Conservation (phyloP, 1,140 invertebrate species). For the Penaeus vannamei region DNA sequence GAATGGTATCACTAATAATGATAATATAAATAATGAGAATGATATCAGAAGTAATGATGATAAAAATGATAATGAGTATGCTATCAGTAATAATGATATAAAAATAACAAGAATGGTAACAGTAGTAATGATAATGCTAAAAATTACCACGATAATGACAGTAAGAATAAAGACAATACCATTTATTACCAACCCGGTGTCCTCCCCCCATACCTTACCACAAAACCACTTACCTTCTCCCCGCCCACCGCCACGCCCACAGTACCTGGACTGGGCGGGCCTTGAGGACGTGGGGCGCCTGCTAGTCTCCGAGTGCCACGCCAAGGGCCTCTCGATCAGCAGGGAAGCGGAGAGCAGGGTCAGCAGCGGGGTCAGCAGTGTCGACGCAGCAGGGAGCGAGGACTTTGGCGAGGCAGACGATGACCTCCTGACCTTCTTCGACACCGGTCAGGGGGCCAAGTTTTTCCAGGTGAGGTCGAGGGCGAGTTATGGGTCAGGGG, state of each 20-base stretch:
- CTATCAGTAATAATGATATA: no score
- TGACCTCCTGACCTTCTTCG: background rate
- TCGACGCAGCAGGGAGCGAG: background rate
- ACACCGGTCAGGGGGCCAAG: slow-evolving; percentile 28
- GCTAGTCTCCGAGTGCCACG: background rate
- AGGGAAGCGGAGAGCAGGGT: background rate
- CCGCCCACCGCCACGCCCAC: background rate
- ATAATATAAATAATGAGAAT: no score
- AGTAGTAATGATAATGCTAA: no score
- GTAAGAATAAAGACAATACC: no score
- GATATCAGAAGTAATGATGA: no score
- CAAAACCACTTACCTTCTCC: background rate
- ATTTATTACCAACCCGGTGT: no score
- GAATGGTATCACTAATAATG: no score
- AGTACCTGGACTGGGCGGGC: slow-evolving; percentile 1
- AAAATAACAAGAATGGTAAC: no score
- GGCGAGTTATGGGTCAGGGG: background rate
- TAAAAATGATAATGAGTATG: no score
- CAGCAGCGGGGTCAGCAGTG: background rate
- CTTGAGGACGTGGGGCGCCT: background rate
- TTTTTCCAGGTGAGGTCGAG: slow-evolving; percentile 31
- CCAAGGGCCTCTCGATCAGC: background rate
- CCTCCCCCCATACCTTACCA: background rate
- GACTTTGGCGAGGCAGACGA: background rate
- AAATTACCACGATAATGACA: no score